Evolutionary conservation across 2,797 vertebrate species (phyloP), one percentile per base, ranked within the genome.

Genomic region (Gambusia yucatana): DNA sequence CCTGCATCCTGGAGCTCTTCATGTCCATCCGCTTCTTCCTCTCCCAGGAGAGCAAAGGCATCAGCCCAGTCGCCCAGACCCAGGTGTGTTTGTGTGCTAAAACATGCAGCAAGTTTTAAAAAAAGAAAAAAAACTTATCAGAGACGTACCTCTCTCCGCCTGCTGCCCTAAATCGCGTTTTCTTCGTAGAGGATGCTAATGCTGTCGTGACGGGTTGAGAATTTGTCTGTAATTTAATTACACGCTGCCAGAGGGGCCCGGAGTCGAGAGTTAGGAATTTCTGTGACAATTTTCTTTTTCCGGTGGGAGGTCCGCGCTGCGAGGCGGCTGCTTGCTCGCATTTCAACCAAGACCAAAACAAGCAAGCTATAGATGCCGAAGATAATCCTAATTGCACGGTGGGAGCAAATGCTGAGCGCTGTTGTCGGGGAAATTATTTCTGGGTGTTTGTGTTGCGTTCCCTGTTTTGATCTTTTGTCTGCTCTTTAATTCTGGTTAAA

Each of bases 11-110:
- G 50, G 98, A 99, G 88, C 97, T 99, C 76, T 98, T 99, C 73
- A 97, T 98, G 97, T 99, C 98, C 33, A 97, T 99, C 39, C 97
- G 97, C 70, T 99, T 99, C 95, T 99, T 99, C 93, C 97, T 99
- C 43, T 99, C 98, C 0, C 98, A 98, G 87, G 98, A 99, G 71
- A 98, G 96, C 95, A 98, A 97, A 88, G 96, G 96, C 65, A 89
- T 95, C 16, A 96, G 92, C 80, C 95, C 97, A 0, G 95, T 99
- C 57, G 96, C 97, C 3, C 98, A 98, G 11, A 98, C 98, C 5
- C 98, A 99, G 96, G 98, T 98, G 43, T 33, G 25, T 52, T 67
- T 11, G 46, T 61, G 30, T 73, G 4, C 16, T 30, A 5, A 17
- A 43, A n/a, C 20, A 28, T 44, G 4, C 41, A 70, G 2, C 41